phyloP scores from a whole-genome alignment of 2,113 vertebrate species.

The Sigmodon hispidus region DNA sequence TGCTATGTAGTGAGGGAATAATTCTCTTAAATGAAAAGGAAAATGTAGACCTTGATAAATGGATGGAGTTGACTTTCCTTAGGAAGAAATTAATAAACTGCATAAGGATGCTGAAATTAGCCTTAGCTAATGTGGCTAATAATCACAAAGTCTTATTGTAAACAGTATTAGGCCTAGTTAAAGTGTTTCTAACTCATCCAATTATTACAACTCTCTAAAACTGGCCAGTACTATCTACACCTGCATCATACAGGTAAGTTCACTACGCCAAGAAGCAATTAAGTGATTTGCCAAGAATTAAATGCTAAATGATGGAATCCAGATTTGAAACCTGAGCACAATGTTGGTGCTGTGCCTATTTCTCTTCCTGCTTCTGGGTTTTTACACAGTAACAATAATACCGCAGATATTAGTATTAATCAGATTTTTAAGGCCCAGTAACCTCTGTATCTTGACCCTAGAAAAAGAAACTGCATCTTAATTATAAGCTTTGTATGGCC shows the following conservation, averaged over 20 bases:
- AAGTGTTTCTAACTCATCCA: neutral
- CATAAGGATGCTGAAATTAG: neutral
- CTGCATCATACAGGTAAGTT: neutral
- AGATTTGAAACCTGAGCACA: neutral
- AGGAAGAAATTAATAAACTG: conserved; percentile 14
- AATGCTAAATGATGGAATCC: neutral
- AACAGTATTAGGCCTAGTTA: neutral
- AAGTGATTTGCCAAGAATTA: neutral
- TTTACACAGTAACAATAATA: neutral
- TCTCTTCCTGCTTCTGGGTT: neutral
- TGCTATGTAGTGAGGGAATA: neutral
- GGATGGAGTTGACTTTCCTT: neutral
- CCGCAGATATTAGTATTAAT: neutral
- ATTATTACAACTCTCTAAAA: neutral
- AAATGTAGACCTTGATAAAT: neutral
- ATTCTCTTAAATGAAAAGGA: neutral
- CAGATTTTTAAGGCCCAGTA: neutral
- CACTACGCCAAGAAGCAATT: neutral
- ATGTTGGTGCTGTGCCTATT: neutral
- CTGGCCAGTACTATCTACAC: neutral
- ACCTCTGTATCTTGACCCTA: neutral
- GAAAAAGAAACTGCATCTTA: neutral
- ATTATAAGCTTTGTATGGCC: neutral
- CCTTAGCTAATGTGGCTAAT: neutral
- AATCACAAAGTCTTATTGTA: neutral